These are phyloP conservation scores for Thomomys bottae DNA, from an alignment of 2,113 vertebrate genomes.

Conservation along the genomic window DNA sequence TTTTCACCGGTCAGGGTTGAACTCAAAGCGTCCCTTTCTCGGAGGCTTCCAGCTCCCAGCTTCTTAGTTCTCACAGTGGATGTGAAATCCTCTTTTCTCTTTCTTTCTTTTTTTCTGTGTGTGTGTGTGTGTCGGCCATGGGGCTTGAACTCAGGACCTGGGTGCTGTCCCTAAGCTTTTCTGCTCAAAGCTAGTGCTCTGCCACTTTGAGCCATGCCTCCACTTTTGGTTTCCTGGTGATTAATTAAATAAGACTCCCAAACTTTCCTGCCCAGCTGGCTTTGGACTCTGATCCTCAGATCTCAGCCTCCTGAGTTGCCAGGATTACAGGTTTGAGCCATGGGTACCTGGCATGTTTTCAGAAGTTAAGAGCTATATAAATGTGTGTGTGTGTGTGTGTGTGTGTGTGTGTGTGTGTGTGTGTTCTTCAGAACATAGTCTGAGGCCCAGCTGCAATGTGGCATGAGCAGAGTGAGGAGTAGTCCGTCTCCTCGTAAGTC, in stretches of 20 bases:
- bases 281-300: too few species aligned
- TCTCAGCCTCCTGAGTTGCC: too few species aligned
- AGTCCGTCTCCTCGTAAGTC: background rate
- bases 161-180: too few species aligned
- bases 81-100: background rate
- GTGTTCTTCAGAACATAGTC: background rate
- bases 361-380: background rate
- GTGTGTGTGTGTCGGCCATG: too few species aligned
- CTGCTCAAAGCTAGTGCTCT: too few species aligned
- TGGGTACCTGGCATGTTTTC: background rate
- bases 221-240: too few species aligned
- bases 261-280: too few species aligned
- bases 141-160: too few species aligned
- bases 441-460: background rate
- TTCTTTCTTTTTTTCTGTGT: background rate
- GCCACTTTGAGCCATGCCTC: too few species aligned
- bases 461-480: background rate
- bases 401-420: too few species aligned
- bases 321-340: too few species aligned
- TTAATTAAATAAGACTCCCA: too few species aligned
- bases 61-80: slow-evolving; percentile 26
- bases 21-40: background rate
- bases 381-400: rapidly evolving
- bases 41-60: background rate
- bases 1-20: background rate